These are phyloP conservation scores for Listronotus bonariensis DNA, from an alignment of 1,140 invertebrate genomes.

Conservation along the genomic window DNA sequence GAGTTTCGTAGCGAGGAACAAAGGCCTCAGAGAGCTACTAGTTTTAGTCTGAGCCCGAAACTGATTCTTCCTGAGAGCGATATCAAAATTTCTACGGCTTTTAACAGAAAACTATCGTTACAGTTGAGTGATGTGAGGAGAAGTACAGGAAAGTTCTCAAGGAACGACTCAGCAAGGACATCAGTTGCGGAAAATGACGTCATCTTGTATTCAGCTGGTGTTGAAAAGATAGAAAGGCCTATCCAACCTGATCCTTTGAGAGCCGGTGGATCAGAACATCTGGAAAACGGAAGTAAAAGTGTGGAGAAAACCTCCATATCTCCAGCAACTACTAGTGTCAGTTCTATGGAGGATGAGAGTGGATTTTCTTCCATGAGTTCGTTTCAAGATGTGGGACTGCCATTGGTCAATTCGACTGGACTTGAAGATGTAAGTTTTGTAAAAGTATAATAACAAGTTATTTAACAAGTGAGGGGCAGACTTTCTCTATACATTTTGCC, in stretches of 20 bases:
- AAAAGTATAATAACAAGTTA: too few species aligned
- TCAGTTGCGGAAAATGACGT: constrained; percentile 27
- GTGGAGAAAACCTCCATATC: constrained; percentile 49
- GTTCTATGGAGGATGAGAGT: constrained; percentile 74
- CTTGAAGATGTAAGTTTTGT: constrained; percentile 40
- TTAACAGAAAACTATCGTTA: constrained; percentile 50
- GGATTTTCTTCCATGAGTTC: constrained; percentile 82
- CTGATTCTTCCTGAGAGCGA: constrained; percentile 47
- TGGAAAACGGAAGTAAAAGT: not conserved
- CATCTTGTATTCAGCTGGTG: constrained; percentile 5
- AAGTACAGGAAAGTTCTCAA: constrained; percentile 8
- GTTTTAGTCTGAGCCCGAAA: constrained; percentile 50
- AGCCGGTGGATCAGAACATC: constrained; percentile 1
- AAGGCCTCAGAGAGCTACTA: constrained; percentile 43
- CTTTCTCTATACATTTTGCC: too few species aligned
- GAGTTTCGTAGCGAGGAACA: constrained; percentile 47
- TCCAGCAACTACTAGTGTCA: constrained; percentile 59
- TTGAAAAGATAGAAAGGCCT: not conserved
- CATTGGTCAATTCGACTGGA: constrained; percentile 56
- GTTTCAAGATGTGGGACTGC: constrained; percentile 76
- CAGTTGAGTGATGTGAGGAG: constrained; percentile 41
- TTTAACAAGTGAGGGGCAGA: too few species aligned
- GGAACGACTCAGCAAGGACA: constrained; percentile 9
- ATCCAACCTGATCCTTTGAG: constrained; percentile 12
- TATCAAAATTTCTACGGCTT: constrained; percentile 38